Percentiles rank a stretch among this genome's conserved stretches.
phyloP scores from a whole-genome alignment of 2,888 invertebrate species.

The Eupithecia exiguata region DNA sequence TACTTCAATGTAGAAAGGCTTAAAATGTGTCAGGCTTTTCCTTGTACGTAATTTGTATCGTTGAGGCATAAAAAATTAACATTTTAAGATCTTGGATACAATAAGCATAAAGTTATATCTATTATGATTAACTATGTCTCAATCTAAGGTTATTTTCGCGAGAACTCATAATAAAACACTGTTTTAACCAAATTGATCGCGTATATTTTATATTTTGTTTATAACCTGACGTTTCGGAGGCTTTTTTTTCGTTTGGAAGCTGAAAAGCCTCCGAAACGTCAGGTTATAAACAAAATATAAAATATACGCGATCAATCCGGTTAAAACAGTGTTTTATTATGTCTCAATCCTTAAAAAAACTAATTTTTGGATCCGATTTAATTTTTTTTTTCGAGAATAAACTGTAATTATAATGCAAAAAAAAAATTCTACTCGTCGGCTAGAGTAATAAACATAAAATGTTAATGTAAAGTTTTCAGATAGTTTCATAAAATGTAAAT shows the following conservation, averaged over 20 bases:
- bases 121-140: too few species aligned
- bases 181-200: too few species aligned
- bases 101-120: not conserved
- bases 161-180: too few species aligned
- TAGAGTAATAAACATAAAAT: not conserved
- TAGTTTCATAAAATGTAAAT: slow-evolving; percentile 72
- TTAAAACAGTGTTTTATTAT: too few species aligned
- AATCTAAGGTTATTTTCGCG: too few species aligned
- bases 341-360: not conserved
- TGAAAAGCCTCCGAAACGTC: too few species aligned
- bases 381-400: not conserved
- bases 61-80: slow-evolving; percentile 16
- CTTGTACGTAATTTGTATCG: not conserved
- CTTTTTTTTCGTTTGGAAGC: too few species aligned
- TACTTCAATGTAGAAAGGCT: not conserved
- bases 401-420: not conserved
- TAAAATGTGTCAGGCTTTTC: not conserved
- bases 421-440: not conserved
- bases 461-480: slow-evolving; percentile 29
- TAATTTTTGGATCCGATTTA: not conserved
- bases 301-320: too few species aligned
- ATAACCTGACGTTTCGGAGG: too few species aligned
- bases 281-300: too few species aligned
- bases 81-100: slow-evolving; percentile 1
- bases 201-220: too few species aligned